Evolutionary conservation across 2,113 vertebrate genomes (phyloP), one percentile per base, ranked within the genome.

Genomic region (Sturnus vulgaris): DNA sequence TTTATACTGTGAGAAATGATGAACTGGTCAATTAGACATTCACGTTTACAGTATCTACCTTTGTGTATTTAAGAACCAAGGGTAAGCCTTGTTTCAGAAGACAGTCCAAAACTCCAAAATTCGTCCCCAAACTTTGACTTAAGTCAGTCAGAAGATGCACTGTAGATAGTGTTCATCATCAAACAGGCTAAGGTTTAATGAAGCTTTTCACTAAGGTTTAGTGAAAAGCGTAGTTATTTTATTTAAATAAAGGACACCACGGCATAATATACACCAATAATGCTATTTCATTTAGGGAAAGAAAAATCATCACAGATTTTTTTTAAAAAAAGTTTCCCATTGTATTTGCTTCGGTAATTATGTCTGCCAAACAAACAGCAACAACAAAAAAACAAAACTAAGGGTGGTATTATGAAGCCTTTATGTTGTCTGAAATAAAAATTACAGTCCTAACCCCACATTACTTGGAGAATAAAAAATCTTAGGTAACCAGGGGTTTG

Each of bases 261-360:
- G 22, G 25, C n/a, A 49, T 72, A 72, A 71, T 16, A 65, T 8
- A 53, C 7, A 53, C 3, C 4, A 76, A 52, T 23, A 82, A 82
- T 35, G 14, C 4, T 33, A 35, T 24, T 21, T 44, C 22, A n/a
- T 57, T 92, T 56, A 56, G 17, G 12, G 8, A 40, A 28, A 65
- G 60, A 55, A 82, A 27, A 25, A 0, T 0, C 3, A 46, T 2
- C 4, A 1, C 8, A 42, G 44, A 66, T n/a, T n/a, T n/a, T n/a
- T n/a, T n/a, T n/a, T n/a, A n/a, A 44, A 52, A 15, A 3, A 2
- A 17, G 10, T 12, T 73, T 64, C 35, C 59, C 57, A 52, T 40
- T 72, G 18, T 70, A 82, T 61, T 86, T 83, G 7, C 56, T 80
- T 73, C 20, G 23, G 46, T 8, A 88, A 86, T 73, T 86, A n/a